These are phyloP conservation scores for Drosophila simulans DNA, from an alignment of 1,140 invertebrate genomes.

Conservation along the genomic window DNA sequence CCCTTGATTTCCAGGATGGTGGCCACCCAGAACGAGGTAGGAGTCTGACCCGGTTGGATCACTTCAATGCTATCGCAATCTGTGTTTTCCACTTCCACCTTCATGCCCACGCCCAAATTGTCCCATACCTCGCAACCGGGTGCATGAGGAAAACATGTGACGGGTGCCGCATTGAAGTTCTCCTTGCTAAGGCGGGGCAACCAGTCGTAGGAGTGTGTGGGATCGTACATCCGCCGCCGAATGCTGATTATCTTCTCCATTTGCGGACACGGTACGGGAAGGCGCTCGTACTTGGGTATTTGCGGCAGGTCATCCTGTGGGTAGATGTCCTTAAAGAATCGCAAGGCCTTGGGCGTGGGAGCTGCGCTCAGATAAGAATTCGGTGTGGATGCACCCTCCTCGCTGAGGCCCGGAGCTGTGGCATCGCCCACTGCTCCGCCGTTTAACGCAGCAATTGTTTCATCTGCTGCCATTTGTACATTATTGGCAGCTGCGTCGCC, in stretches of 20 bases:
- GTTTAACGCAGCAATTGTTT: conserved; percentile 67
- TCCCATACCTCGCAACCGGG: conserved; percentile 97
- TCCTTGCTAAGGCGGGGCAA: conserved; percentile 90
- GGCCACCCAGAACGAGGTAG: conserved; percentile 97
- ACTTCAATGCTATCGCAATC: conserved; percentile 91
- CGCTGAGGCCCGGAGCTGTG: conserved; percentile 37
- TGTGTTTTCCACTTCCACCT: conserved; percentile 97
- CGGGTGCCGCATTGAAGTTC: conserved; percentile 93
- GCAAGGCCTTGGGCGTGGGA: conserved; percentile 66
- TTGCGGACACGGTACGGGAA: conserved; percentile 74
- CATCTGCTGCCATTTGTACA: conserved; percentile 70
- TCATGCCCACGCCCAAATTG: conserved; percentile 96
- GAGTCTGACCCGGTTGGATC: conserved; percentile 88
- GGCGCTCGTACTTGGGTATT: conserved; percentile 83
- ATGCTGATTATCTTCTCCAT: conserved; percentile 85
- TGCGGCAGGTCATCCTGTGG: conserved; percentile 85
- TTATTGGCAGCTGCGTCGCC: conserved; percentile 69
- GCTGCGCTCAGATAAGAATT: conserved; percentile 43
- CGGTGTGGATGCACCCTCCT: conserved; percentile 37
- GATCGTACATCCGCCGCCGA: conserved; percentile 86
- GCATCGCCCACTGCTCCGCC: conserved; percentile 66
- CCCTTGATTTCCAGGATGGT: conserved; percentile 95
- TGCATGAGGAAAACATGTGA: conserved; percentile 95
- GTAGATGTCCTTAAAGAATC: conserved; percentile 83
- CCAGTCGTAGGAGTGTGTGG: conserved; percentile 93